Evolutionary conservation across 2,113 vertebrate species (phyloP).

Genomic region (Vulpes ferrilata): DNA sequence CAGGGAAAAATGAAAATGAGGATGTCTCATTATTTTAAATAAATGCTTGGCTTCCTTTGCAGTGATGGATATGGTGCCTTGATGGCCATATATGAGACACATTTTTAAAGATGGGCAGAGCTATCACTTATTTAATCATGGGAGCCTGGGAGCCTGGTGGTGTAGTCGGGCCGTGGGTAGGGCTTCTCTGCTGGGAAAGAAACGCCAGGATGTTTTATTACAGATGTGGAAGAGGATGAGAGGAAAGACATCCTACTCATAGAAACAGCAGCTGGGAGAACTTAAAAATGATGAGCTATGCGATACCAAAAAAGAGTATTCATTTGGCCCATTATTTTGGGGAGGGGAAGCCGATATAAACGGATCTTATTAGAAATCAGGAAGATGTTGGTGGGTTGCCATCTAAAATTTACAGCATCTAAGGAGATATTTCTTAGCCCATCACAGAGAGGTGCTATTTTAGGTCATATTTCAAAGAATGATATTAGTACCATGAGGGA

Average conservation of each 20-base stretch:
- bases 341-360: slow-evolving; percentile 29
- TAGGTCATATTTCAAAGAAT: slow-evolving; percentile 36
- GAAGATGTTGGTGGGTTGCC: slow-evolving; percentile 40
- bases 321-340: slow-evolving; percentile 43
- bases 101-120: slow-evolving; percentile 62
- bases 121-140: slow-evolving; percentile 59
- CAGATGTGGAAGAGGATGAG: slow-evolving; percentile 45
- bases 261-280: slow-evolving; percentile 69
- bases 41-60: slow-evolving; percentile 70
- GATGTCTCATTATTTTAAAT: slow-evolving; percentile 75
- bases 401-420: neutral
- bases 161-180: neutral
- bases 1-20: slow-evolving; percentile 75
- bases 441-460: neutral
- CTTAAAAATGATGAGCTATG: slow-evolving; percentile 72
- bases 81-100: neutral
- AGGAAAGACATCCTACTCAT: slow-evolving; percentile 56
- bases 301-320: slow-evolving; percentile 49
- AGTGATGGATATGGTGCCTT: slow-evolving; percentile 52
- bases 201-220: slow-evolving; percentile 50
- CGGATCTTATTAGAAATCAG: slow-evolving; percentile 45
- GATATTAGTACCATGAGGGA: neutral
- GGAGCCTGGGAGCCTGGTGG: neutral
- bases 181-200: slow-evolving; percentile 43
- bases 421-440: slow-evolving; percentile 30